Base-by-base conservation (phyloP, 1,140 invertebrate genomes). In the Cephus cinctus region DNA sequence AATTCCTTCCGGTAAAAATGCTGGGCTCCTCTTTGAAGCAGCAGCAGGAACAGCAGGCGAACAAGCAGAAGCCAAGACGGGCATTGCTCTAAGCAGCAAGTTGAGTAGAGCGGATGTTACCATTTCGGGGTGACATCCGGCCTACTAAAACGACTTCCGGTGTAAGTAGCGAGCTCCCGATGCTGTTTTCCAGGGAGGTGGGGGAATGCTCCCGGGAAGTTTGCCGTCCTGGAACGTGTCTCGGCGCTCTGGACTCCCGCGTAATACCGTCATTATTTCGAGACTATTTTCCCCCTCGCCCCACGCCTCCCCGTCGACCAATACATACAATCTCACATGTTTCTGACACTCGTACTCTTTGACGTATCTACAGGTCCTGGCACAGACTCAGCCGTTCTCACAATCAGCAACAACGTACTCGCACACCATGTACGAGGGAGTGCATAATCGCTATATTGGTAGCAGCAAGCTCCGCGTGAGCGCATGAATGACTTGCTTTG, bases 51-150 rank as follows among this genome's bases (percentile, higher is more conserved):
- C 34, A 30, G 31, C 36, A 30, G 43, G 27, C 31, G 31, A 21
- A 44, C 22, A 34, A 44, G 12, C 15, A 15, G 8, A 23, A 20
- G 6, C 19, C 15, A 3, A n/a, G 2, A 22, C 20, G 14, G 19
- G 12, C 42, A 30, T 16, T 42, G 6, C 11, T 20, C 22, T 21
- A 43, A 9, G 11, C 42, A 43, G 18, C 42, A 12, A 43, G n/a
- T n/a, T n/a, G n/a, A n/a, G 14, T 18, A 41, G 14, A 31, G 35
- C 46, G 46, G 46, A 48, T 41, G 48, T 55, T 55, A 47, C 53
- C 53, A 55, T 55, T 55, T 55, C 48, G 31, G 53, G 53, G 40
- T 44, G 11, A 50, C 44, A 51, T 55, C 53, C 53, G 53, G 22
- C 32, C 23, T 16, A 25, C 18, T 51, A 43, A 25, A 55, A 55